phyloP scores from a whole-genome alignment of 2,113 vertebrate species.

The Lucifuga dentata region DNA sequence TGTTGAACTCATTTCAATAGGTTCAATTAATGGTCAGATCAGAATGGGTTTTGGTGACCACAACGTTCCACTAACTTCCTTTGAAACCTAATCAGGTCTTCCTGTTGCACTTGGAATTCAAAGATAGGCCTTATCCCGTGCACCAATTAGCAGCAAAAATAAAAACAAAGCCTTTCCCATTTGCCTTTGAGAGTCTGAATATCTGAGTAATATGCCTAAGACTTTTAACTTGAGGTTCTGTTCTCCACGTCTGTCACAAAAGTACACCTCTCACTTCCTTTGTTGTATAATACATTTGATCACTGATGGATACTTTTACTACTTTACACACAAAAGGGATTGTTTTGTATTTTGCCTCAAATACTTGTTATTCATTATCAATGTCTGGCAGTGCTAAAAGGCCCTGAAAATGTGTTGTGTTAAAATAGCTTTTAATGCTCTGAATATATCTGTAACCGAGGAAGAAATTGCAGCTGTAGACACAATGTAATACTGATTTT shows the following conservation, averaged over 20 bases:
- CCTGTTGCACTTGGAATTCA: slow-evolving; percentile 78
- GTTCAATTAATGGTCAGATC: slow-evolving; percentile 53
- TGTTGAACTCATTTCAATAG: slow-evolving; percentile 38
- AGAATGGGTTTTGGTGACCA: slow-evolving; percentile 55
- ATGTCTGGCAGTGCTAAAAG: not conserved
- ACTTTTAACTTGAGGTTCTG: slow-evolving; percentile 11
- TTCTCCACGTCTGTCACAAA: slow-evolving; percentile 22
- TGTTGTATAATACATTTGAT: not conserved
- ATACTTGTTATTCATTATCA: not conserved
- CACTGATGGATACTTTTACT: slow-evolving; percentile 4
- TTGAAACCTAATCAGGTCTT: slow-evolving; percentile 75
- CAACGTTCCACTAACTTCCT: slow-evolving; percentile 67
- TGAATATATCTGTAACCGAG: not conserved
- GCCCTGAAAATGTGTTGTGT: slow-evolving; percentile 7
- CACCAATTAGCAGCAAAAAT: slow-evolving; percentile 69
- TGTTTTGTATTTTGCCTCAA: too few species aligned
- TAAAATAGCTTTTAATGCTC: not conserved
- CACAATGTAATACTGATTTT: slow-evolving; percentile 21
- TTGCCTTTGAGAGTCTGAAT: slow-evolving; percentile 31
- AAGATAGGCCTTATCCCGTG: slow-evolving; percentile 50
- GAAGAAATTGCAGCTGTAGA: slow-evolving; percentile 33
- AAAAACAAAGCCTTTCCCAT: slow-evolving; percentile 55
- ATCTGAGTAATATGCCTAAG: slow-evolving; percentile 18
- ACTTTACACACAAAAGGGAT: not conserved
- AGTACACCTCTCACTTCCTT: slow-evolving; percentile 15